Evolutionary conservation across 2,113 vertebrate genomes (phyloP), one percentile per base, ranked within the genome.

Genomic region (Chaetura pelagica): DNA sequence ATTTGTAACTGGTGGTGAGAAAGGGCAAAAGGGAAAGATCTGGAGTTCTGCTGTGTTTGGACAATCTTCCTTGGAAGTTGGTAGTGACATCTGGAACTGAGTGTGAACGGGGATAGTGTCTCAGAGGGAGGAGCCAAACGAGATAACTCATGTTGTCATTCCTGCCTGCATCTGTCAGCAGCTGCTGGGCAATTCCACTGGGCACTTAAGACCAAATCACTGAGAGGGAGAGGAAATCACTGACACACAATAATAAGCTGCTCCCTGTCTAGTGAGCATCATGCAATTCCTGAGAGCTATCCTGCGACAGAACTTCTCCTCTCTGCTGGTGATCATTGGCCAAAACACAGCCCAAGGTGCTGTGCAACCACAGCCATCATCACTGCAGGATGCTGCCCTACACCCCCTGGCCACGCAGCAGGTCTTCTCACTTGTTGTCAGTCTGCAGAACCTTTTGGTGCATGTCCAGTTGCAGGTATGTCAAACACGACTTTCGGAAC

Each of bases 371-470:
- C 93, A 95, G 30, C 92, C 95, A 24, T 86, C 92, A 44, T 75
- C 66, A 2, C 81, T 95, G 15, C 96, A 97, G 57, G 98, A 99
- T 24, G 90, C 97, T 44, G 80, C 96, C 71, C 95, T 99, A 29
- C 96, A 98, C 89, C 99, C 99, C 2, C 96, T 99, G 71, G 90
- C 97, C 54, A 95, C 34, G 55, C 96, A 77, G 71, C 98, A 98
- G 81, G 96, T 98, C 32, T 95, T 97, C 30, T 97, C 94, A 0
- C 97, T 99, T 64, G 91, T 98, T 32, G 84, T 97, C n/a, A 98
- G 98, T 62, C 98, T 99, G 62, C 98, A 98, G 92, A 99, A 98
- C 94, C 98, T 99, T 72, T 92, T 99, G 90, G 97, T 99, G 79
- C 98, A 99, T 97, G 98, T 99, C 96, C 74, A 93, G 46, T 72